A percentile compares a stretch with the other conserved stretches of the same genome.
These are phyloP conservation scores for Lordiphosa collinella DNA, from an alignment of 1,140 invertebrate genomes.

Conservation along the genomic window DNA sequence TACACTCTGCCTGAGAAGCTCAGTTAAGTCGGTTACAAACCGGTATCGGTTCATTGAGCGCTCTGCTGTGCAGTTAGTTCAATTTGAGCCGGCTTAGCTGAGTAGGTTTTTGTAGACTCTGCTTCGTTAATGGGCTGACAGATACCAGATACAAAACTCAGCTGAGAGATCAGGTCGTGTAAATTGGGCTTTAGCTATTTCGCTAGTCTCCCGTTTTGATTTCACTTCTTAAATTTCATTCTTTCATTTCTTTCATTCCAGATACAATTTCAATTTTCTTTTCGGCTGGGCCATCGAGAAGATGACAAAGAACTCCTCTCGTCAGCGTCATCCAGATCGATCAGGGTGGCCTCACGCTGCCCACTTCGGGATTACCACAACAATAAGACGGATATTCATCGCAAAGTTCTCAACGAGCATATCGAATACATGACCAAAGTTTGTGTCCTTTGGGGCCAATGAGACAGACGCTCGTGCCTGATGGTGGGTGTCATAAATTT, in stretches of 20 bases:
- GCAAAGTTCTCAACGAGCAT: slow-evolving; percentile 91
- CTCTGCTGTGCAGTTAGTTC: too few relatives aligned
- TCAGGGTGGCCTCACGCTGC: slow-evolving; percentile 93
- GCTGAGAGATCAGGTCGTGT: too few relatives aligned
- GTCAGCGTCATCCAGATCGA: slow-evolving; percentile 95
- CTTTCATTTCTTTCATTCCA: slow-evolving; percentile 27
- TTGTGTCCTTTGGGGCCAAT: slow-evolving; percentile 91
- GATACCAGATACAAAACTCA: too few relatives aligned
- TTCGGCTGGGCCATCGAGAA: slow-evolving; percentile 95
- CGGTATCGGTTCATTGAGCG: too few relatives aligned
- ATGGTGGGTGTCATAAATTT: slow-evolving; percentile 88
- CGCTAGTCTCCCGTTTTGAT: too few relatives aligned
- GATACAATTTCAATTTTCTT: slow-evolving; percentile 92
- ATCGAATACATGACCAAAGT: slow-evolving; percentile 96
- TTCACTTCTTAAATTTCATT: neutral
- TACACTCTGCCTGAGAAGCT: too few relatives aligned
- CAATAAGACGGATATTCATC: slow-evolving; percentile 87
- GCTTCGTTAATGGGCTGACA: too few relatives aligned
- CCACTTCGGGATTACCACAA: slow-evolving; percentile 95
- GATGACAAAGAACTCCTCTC: slow-evolving; percentile 95
- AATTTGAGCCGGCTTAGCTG: too few relatives aligned
- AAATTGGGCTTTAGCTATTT: too few relatives aligned
- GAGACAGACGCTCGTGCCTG: slow-evolving; percentile 86
- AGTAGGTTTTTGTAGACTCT: too few relatives aligned
- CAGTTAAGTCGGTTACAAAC: too few relatives aligned